These are phyloP conservation scores for Drosophila tanythrix DNA, from an alignment of 2,888 invertebrate species.

Conservation along the genomic window DNA sequence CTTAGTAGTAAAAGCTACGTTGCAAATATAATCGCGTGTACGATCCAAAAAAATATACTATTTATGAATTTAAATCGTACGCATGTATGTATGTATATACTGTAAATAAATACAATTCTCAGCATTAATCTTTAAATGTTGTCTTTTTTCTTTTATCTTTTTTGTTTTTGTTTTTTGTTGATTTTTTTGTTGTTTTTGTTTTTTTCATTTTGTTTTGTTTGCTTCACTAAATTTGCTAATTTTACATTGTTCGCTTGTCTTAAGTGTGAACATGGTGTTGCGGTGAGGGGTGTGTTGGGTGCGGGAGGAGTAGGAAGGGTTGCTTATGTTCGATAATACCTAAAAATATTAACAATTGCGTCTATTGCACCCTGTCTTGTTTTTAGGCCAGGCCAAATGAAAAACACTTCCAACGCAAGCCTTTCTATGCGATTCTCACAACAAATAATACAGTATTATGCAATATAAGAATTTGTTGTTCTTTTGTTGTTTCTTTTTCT, in stretches of 20 bases:
- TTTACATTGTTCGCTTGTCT: constrained; percentile 54
- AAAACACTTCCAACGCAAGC: background rate
- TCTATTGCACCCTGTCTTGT: constrained; percentile 51
- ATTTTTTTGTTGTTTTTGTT: background rate
- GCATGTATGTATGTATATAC: constrained; percentile 12
- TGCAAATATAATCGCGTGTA: constrained; percentile 20
- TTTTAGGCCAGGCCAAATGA: constrained; percentile 33
- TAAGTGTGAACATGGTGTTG: constrained; percentile 14
- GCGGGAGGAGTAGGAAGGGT: background rate
- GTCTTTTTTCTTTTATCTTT: constrained; percentile 9
- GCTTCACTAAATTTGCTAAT: constrained; percentile 42
- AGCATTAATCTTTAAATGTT: constrained; percentile 26
- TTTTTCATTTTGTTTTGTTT: background rate
- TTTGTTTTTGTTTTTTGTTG: constrained; percentile 4
- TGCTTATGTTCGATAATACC: constrained; percentile 22
- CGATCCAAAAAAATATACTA: constrained; percentile 17
- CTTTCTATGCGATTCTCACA: constrained; percentile 38
- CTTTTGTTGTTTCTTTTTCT: background rate
- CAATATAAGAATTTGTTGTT: constrained; percentile 10
- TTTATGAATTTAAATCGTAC: constrained; percentile 11
- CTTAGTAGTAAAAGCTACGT: constrained; percentile 20
- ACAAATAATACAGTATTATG: constrained; percentile 16
- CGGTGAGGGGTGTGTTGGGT: background rate
- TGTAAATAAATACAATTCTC: constrained; percentile 56
- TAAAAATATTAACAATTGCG: constrained; percentile 41